These are phyloP conservation scores for Meloidogyne chitwoodi DNA, from an alignment of 1,140 invertebrate genomes.

Conservation along the genomic window DNA sequence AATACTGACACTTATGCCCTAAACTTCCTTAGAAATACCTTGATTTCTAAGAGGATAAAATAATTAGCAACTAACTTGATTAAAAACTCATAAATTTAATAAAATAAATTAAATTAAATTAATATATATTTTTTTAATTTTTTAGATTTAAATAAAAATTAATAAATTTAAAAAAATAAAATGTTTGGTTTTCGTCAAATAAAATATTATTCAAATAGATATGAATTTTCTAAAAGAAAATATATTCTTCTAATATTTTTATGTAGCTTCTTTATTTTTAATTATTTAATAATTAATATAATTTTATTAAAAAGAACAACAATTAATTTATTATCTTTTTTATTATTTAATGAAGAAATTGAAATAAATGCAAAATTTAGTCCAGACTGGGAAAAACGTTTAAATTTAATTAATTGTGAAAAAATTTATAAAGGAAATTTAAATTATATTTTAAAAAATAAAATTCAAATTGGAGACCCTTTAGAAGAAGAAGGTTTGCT, in stretches of 20 bases:
- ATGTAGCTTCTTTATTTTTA: not conserved
- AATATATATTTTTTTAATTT: no score
- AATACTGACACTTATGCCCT: no score
- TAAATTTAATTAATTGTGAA: not conserved
- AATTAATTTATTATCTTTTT: not conserved
- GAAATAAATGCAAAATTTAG: not conserved
- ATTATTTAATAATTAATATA: not conserved
- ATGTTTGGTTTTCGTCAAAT: no score
- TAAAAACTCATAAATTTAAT: no score
- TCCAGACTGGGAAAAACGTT: not conserved
- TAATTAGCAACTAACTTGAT: no score
- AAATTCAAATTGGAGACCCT: not conserved
- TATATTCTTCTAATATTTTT: not conserved
- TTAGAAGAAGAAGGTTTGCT: conserved; percentile 19
- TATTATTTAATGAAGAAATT: not conserved
- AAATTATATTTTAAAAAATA: not conserved
- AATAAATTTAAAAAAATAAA: no score
- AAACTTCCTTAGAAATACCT: no score
- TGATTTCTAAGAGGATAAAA: no score
- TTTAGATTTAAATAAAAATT: no score
- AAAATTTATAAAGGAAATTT: not conserved
- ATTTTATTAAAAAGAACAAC: not conserved
- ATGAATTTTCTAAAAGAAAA: not conserved
- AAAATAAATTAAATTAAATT: no score
- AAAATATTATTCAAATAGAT: not conserved